Evolutionary conservation across 2,888 invertebrate genomes (phyloP), one percentile per base, ranked within the genome.

Genomic region (Heteromurus nitidus): DNA sequence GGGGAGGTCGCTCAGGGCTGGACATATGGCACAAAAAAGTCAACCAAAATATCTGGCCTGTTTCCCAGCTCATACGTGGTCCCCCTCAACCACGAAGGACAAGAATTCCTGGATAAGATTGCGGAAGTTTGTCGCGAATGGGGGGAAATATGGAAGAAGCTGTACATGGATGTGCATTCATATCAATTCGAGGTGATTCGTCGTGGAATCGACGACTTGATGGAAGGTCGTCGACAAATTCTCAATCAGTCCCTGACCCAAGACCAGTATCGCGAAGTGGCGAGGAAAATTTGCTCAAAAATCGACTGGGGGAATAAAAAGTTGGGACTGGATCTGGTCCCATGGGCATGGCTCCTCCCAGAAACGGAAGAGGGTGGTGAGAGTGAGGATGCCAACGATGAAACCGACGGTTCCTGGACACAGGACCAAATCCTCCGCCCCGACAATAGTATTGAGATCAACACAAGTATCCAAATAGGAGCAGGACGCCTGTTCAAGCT

Each of bases 241-340:
- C 91, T 97, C 22, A 94, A 95, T 13, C 96, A 96, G 5, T 96
- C 96, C 0, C 91, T 97, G 77, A 97, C 98, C 0, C 95, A 95
- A 88, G 97, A 97, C 88, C 97, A 97, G 90, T 95, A 95, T 1
- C 91, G 94, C 82, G 96, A 97, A 85, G 89, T 97, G 80, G 94
- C 96, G 89, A 91, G 95, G 88, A 94, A 94, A 88, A 95, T 97
- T 79, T 96, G 96, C 86, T 94, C 94, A 77, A 96, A 96, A 90
- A 95, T 98, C 72, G 97, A 98, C 90, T 97, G 97, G 97, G 97
- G 97, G 70, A 97, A 97, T 91, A 93, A 97, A 89, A 96, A 96
- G 91, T 92, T 98, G 68, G 95, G 95, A 0, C 90, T 98, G 88
- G 98, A 98, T 90, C 90, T 98, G 88, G 97, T 98, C 26, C 98